Conservation (phyloP, 2,888 invertebrate species). For the Dasysyrphus tricinctus region DNA sequence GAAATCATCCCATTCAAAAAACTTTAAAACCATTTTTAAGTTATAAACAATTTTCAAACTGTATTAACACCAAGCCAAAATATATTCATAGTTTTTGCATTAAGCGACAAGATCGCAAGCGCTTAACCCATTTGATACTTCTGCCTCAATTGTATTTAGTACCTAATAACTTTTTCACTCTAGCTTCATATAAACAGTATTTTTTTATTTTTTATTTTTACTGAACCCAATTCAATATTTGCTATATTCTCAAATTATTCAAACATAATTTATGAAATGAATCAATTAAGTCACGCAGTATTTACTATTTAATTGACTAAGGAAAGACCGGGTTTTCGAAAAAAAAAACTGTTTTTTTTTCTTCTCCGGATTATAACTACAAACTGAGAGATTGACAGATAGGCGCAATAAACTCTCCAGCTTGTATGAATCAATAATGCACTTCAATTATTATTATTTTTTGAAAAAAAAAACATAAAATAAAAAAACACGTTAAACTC, state of each 20-base stretch:
- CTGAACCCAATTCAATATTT: background rate
- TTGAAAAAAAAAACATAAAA: background rate
- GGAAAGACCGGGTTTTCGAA: slow-evolving; percentile 12
- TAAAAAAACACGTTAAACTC: slow-evolving; percentile 38
- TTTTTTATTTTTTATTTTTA: background rate
- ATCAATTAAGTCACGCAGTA: slow-evolving; percentile 30
- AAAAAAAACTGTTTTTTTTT: background rate
- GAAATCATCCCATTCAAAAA: too few relatives aligned
- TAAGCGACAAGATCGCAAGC: background rate
- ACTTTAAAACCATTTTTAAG: too few relatives aligned
- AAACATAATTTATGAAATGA: slow-evolving; percentile 29
- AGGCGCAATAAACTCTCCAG: slow-evolving; percentile 31
- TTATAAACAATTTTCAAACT: too few relatives aligned
- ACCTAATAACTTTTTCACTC: background rate
- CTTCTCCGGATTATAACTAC: background rate
- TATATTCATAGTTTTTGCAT: background rate
- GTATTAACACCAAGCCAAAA: too few relatives aligned
- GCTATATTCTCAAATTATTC: background rate
- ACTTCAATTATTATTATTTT: slow-evolving; percentile 2
- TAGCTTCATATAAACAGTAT: background rate
- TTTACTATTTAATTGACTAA: slow-evolving; percentile 37
- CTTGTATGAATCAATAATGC: slow-evolving; percentile 28
- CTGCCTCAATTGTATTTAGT: background rate
- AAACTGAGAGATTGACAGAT: slow-evolving; percentile 31
- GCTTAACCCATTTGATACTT: background rate